A percentile compares a stretch with the other conserved stretches of the same genome.
Conservation (phyloP, 2,113 vertebrate species). For the Trochalopteron elliotii region DNA sequence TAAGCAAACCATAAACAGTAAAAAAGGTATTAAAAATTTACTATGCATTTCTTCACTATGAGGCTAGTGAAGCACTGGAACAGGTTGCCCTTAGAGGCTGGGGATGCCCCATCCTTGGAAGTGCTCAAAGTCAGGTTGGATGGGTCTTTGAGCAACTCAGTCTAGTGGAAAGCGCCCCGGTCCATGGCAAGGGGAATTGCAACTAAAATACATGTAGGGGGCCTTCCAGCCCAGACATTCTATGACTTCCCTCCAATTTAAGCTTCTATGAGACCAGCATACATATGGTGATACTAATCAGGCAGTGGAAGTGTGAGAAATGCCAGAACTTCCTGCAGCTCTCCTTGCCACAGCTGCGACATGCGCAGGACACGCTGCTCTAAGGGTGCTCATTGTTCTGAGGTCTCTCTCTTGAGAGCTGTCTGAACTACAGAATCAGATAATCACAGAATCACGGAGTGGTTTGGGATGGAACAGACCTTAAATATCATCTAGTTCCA, state of each 20-base stretch:
- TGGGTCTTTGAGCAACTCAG: not conserved
- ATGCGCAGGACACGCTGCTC: not conserved
- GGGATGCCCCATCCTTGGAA: not conserved
- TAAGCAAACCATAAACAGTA: not conserved
- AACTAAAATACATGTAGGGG: not conserved
- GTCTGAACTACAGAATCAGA: not conserved
- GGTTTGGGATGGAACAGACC: not conserved
- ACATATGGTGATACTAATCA: not conserved
- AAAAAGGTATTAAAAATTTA: not conserved
- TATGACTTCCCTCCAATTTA: not conserved
- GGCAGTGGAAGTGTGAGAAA: not conserved
- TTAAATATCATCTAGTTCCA: not conserved
- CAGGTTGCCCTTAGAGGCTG: not conserved
- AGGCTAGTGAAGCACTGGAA: not conserved
- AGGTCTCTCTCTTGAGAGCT: not conserved
- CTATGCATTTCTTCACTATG: not conserved
- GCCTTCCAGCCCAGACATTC: not conserved
- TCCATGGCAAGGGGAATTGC: not conserved
- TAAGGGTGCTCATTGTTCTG: not conserved
- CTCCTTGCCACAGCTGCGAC: accelerated
- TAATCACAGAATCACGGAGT: not conserved
- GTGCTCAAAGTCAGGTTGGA: not conserved
- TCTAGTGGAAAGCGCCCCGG: not conserved
- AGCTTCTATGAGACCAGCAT: not conserved
- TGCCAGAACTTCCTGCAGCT: not conserved